Evolutionary conservation across 2,797 vertebrate species (phyloP).

Genomic region (Fundulus diaphanus): DNA sequence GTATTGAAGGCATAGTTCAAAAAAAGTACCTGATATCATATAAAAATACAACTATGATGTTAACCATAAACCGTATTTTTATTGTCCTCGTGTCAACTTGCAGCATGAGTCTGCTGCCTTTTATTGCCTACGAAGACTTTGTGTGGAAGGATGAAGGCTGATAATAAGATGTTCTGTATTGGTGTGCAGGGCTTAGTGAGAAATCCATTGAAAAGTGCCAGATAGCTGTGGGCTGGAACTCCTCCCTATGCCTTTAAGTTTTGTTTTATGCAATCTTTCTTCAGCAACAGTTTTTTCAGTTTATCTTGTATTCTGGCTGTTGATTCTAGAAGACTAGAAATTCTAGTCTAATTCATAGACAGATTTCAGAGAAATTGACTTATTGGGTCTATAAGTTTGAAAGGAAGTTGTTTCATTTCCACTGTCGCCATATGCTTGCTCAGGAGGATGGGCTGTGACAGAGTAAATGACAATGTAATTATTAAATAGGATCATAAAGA

Average conservation of each 20-base stretch:
- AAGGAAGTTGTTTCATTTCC: background rate
- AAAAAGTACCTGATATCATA: background rate
- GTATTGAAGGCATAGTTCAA: constrained; percentile 2
- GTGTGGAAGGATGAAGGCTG: background rate
- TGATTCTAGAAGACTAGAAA: no score
- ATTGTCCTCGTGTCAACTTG: background rate
- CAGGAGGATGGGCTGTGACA: background rate
- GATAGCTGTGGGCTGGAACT: background rate
- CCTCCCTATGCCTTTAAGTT: background rate
- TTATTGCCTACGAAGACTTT: background rate
- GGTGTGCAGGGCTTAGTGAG: background rate
- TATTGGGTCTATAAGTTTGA: background rate
- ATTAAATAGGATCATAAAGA: no score
- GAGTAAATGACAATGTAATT: background rate
- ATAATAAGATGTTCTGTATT: background rate
- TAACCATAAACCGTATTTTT: constrained; percentile 5
- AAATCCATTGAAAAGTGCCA: background rate
- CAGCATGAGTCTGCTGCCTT: background rate
- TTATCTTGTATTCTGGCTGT: background rate
- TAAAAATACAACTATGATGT: background rate
- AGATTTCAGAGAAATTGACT: background rate
- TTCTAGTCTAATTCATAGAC: background rate
- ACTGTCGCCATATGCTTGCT: background rate
- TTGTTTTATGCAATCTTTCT: background rate
- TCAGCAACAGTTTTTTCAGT: no score